These are phyloP conservation scores for Malthinus flaveolus DNA, from an alignment of 2,888 invertebrate species.

Conservation along the genomic window DNA sequence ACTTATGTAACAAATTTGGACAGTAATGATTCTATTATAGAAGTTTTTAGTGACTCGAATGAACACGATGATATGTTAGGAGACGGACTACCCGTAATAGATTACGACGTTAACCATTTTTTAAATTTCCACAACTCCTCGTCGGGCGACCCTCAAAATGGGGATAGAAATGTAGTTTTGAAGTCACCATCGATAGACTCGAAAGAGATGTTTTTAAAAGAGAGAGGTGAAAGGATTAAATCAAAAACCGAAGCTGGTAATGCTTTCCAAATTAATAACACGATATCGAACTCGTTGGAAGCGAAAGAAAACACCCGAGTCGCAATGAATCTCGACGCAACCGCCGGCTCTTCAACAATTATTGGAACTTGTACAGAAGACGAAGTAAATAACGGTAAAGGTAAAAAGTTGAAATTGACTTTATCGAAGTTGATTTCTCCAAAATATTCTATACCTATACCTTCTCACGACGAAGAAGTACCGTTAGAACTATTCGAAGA, in stretches of 20 bases:
- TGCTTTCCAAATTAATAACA: too few species aligned
- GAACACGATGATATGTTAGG: not conserved
- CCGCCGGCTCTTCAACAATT: too few species aligned
- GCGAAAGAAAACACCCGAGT: too few species aligned
- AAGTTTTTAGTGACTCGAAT: constrained; percentile 1
- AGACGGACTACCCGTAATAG: too few species aligned
- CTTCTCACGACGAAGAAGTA: not conserved
- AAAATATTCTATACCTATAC: constrained; percentile 1
- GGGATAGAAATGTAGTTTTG: not conserved
- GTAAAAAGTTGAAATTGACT: not conserved
- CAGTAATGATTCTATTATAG: constrained; percentile 1
- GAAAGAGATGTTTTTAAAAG: not conserved
- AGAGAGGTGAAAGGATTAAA: not conserved
- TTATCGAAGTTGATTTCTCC: not conserved
- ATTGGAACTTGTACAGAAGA: too few species aligned
- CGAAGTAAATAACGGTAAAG: too few species aligned
- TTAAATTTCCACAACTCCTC: constrained; percentile 1
- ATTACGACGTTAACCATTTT: constrained; percentile 1
- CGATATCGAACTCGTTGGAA: too few species aligned
- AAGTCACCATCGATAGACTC: not conserved
- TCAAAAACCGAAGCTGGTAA: too few species aligned
- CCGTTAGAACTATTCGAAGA: constrained; percentile 6
- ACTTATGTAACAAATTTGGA: constrained; percentile 2
- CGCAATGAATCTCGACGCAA: too few species aligned
- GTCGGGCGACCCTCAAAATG: not conserved